These are phyloP conservation scores for Argyra leucocephala DNA, from an alignment of 2,888 invertebrate species.

Conservation along the genomic window DNA sequence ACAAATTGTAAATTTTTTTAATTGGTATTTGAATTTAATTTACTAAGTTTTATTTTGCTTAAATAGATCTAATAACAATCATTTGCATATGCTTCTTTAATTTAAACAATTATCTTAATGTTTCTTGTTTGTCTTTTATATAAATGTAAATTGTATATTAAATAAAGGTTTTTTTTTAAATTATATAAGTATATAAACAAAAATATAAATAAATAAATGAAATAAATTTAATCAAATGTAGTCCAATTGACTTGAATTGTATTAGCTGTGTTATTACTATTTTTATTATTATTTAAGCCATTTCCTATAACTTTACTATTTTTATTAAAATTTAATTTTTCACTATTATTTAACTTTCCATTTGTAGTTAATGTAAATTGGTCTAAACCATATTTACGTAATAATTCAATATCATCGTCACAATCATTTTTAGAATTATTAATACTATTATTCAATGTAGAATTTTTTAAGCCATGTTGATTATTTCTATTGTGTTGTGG, in stretches of 20 bases:
- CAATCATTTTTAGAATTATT: conserved; percentile 25
- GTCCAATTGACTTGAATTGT: conserved; percentile 41
- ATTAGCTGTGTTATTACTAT: conserved; percentile 23
- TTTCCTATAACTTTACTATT: conserved; percentile 13
- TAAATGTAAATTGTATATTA: conserved; percentile 10
- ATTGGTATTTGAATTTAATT: conserved; percentile 18
- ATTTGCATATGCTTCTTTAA: conserved; percentile 16
- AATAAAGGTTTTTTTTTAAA: conserved; percentile 11
- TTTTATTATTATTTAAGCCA: conserved; percentile 20
- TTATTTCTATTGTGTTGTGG: conserved; percentile 34
- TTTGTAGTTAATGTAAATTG: conserved; percentile 37
- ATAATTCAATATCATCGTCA: conserved; percentile 41
- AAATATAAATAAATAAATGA: conserved; percentile 18
- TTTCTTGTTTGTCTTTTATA: conserved; percentile 9
- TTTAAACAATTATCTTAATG: conserved; percentile 18
- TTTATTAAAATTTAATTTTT: conserved; percentile 19
- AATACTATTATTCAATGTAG: conserved; percentile 22
- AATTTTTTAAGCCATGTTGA: conserved; percentile 26
- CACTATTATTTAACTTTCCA: conserved; percentile 20
- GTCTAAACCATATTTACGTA: conserved; percentile 42
- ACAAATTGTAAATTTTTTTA: conserved; percentile 14
- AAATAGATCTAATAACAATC: conserved; percentile 21
- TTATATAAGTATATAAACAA: too few species aligned
- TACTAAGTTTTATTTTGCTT: conserved; percentile 9
- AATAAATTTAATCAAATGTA: conserved; percentile 34